Conservation (phyloP, 2,797 vertebrate genomes). For the Argentina silus region DNA sequence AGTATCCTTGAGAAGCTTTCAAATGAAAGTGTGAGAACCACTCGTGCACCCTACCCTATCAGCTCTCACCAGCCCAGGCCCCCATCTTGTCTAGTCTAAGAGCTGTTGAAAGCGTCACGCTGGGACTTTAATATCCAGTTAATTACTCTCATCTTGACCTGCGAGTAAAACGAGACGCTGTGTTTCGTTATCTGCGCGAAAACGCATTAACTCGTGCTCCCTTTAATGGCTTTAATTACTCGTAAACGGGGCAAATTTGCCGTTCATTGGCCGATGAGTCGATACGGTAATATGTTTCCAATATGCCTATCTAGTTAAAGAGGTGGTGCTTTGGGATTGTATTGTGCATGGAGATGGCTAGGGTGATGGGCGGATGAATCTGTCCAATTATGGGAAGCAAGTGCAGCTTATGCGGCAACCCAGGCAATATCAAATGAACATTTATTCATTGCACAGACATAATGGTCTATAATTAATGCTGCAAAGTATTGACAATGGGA, state of each 20-base stretch:
- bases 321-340: slow-evolving; percentile 42
- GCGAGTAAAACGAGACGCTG: slow-evolving; percentile 62
- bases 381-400: slow-evolving; percentile 43
- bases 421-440: slow-evolving; percentile 29
- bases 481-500: slow-evolving; percentile 48
- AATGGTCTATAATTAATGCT: slow-evolving; percentile 59
- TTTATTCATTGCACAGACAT: slow-evolving; percentile 45
- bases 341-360: slow-evolving; percentile 23
- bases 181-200: slow-evolving; percentile 73
- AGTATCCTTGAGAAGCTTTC: slow-evolving; percentile 19
- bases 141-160: slow-evolving; percentile 80
- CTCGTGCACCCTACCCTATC: slow-evolving; percentile 44
- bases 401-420: slow-evolving; percentile 20
- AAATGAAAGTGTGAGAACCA: slow-evolving; percentile 28
- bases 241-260: slow-evolving; percentile 70
- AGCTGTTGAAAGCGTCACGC: slow-evolving; percentile 38
- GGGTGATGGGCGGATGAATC: slow-evolving; percentile 33
- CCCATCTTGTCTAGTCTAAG: slow-evolving; percentile 48
- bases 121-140: slow-evolving; percentile 60
- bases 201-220: slow-evolving; percentile 72
- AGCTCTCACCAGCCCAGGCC: slow-evolving; percentile 25
- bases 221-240: slow-evolving; percentile 81
- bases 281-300: slow-evolving; percentile 63
- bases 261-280: slow-evolving; percentile 67
- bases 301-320: slow-evolving; percentile 50